Evolutionary conservation across 2,888 invertebrate genomes (phyloP).

Genomic region (Crossocerus cetratus): DNA sequence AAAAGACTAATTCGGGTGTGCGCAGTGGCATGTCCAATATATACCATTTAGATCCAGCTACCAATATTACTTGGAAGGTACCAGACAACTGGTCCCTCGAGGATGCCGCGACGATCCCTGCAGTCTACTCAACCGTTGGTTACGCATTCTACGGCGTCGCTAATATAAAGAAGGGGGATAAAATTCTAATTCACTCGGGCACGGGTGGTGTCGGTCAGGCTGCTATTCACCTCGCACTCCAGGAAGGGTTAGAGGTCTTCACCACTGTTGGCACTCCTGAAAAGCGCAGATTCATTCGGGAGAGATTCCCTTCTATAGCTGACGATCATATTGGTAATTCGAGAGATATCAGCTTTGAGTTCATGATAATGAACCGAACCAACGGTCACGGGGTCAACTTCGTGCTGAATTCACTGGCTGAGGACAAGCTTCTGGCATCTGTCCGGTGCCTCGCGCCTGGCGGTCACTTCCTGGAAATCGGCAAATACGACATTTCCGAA

Average conservation of each 20-base stretch:
- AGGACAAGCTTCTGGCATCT: conserved; percentile 90
- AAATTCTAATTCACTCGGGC: conserved; percentile 76
- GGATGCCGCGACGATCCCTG: conserved; percentile 83
- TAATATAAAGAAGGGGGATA: conserved; percentile 77
- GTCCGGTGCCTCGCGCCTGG: conserved; percentile 80
- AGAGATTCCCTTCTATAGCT: conserved; percentile 79
- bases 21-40: conserved; percentile 36
- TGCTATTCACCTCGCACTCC: conserved; percentile 81
- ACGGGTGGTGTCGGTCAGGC: conserved; percentile 84
- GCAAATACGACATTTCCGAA: conserved; percentile 87
- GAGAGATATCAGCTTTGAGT: conserved; percentile 91
- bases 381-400: conserved; percentile 93
- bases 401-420: conserved; percentile 94
- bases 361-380: conserved; percentile 88
- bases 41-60: not conserved
- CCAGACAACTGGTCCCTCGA: conserved; percentile 81
- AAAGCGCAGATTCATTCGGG: conserved; percentile 79
- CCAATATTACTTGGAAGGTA: conserved; percentile 76
- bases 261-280: conserved; percentile 81
- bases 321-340: conserved; percentile 90
- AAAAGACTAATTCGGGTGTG: not conserved
- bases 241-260: conserved; percentile 79
- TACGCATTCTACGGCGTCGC: conserved; percentile 80
- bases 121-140: conserved; percentile 81
- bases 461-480: conserved; percentile 90